Percentiles rank a stretch among this genome's conserved stretches.
phyloP scores from a whole-genome alignment of 1,140 invertebrate genomes.

The Drosophila trapezifrons region DNA sequence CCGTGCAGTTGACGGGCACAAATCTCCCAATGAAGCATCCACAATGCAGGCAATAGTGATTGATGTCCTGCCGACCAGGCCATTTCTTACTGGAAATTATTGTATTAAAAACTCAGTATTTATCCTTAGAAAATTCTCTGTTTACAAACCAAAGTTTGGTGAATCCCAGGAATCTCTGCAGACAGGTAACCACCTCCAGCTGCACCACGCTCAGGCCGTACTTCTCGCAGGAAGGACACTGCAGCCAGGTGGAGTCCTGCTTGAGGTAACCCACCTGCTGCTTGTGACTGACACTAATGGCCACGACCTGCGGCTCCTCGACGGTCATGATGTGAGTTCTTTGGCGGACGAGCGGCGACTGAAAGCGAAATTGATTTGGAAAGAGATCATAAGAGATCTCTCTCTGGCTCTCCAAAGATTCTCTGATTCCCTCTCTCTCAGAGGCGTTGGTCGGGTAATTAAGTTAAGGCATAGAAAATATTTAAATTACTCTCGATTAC shows the following conservation, averaged over 20 bases:
- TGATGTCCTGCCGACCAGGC: conserved; percentile 62
- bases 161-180: conserved; percentile 56
- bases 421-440: background rate
- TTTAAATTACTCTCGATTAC: conserved; percentile 24
- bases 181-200: conserved; percentile 65
- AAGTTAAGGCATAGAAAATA: conserved; percentile 15
- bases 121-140: rapidly evolving
- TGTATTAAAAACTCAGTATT: background rate
- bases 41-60: conserved; percentile 75
- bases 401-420: background rate
- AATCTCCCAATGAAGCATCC: conserved; percentile 76
- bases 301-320: conserved; percentile 68
- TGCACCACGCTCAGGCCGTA: conserved; percentile 60
- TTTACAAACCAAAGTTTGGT: conserved; percentile 71
- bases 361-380: conserved; percentile 6
- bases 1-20: conserved; percentile 61
- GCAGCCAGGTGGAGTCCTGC: conserved; percentile 56
- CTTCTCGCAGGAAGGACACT: conserved; percentile 70
- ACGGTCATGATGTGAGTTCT: conserved; percentile 56
- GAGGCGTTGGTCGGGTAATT: conserved; percentile 41
- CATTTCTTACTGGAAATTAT: conserved; percentile 66
- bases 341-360: conserved; percentile 35
- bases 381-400: conserved; percentile 15
- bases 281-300: conserved; percentile 54
- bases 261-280: conserved; percentile 58